These are phyloP conservation scores for Syngnathus rostellatus DNA, from an alignment of 2,797 vertebrate species.

Conservation along the genomic window DNA sequence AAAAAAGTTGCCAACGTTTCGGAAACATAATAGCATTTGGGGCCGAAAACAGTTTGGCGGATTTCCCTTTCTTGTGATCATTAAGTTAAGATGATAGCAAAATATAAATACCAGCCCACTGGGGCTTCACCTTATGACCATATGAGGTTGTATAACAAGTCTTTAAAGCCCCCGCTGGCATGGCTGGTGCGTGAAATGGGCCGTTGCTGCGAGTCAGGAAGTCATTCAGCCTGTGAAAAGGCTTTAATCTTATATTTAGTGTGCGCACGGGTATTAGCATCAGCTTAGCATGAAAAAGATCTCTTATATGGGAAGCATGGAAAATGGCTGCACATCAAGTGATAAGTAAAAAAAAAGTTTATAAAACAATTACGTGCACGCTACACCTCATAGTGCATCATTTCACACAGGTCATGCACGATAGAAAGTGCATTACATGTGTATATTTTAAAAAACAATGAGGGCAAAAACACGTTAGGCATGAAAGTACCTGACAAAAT, in stretches of 20 bases:
- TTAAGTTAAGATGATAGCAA: slow-evolving; percentile 7
- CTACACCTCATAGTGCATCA: too few species aligned
- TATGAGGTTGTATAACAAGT: slow-evolving; percentile 46
- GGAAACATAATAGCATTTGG: background rate
- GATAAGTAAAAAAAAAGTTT: background rate
- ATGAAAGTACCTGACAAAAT: too few species aligned
- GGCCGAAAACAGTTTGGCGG: background rate
- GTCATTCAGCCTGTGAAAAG: slow-evolving; percentile 41
- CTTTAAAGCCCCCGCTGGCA: slow-evolving; percentile 28
- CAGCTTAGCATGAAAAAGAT: slow-evolving; percentile 8
- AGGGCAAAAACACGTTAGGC: too few species aligned
- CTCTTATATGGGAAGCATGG: slow-evolving; percentile 6
- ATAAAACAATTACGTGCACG: background rate
- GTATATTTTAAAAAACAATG: too few species aligned
- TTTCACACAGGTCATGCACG: too few species aligned
- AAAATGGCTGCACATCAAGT: slow-evolving; percentile 14
- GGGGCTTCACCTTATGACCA: slow-evolving; percentile 16
- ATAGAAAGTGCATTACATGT: too few species aligned
- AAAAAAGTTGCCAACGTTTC: background rate
- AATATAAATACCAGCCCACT: slow-evolving; percentile 10
- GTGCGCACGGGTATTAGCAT: slow-evolving; percentile 16
- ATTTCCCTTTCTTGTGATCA: background rate
- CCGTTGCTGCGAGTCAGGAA: slow-evolving; percentile 30
- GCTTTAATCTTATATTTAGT: slow-evolving; percentile 28
- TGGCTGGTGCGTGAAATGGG: slow-evolving; percentile 34